Base-by-base conservation (phyloP, 2,888 invertebrate species). In the Melieria omissa region DNA sequence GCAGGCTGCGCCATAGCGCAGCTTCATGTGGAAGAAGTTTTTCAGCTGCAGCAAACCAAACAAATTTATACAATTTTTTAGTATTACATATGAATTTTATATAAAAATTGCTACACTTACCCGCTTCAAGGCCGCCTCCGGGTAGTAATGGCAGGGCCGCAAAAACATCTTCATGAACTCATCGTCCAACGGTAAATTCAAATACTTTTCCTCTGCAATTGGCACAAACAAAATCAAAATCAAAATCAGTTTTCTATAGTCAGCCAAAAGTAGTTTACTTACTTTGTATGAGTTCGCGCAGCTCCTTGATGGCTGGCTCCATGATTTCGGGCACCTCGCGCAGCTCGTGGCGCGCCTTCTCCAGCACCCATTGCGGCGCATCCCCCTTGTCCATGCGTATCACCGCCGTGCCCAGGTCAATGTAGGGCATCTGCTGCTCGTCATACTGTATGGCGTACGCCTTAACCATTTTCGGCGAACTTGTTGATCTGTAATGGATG, bases 121-220 rank as follows among this genome's bases (percentile, higher is more conserved):
- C 86, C 93, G 88, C 85, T 91, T 91, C 75, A 93, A 92, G 4
- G 96, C 93, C 78, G 94, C 92, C 65, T 94, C 92, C 0, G 95
- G 90, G 83, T 96, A 94, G 87, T 93, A 97, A 86, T 96, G 95
- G 82, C 93, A 92, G 0, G 96, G 96, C 72, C 97, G 89, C 61
- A 97, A 88, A 83, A 95, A 97, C 86, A 93, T 92, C 73, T 91
- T 86, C 61, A 95, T 88, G 81, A 91, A 95, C 4, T 91, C 90
- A 79, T 94, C 93, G 65, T 93, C 91, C n/a, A 89, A 78, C 0
- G 93, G 93, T 66, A 93, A 86, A 47, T 88, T 83, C 0, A 94
- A 86, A 49, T 89, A 85, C 55, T 89, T 86, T 78, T 93, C 93
- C 66, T 85, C 94, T 93, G 85, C 46, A 89, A 89, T 74, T 29